A percentile compares a stretch with the other conserved stretches of the same genome.
Conservation (phyloP, 2,797 vertebrate genomes). For the Poecile montanus region DNA sequence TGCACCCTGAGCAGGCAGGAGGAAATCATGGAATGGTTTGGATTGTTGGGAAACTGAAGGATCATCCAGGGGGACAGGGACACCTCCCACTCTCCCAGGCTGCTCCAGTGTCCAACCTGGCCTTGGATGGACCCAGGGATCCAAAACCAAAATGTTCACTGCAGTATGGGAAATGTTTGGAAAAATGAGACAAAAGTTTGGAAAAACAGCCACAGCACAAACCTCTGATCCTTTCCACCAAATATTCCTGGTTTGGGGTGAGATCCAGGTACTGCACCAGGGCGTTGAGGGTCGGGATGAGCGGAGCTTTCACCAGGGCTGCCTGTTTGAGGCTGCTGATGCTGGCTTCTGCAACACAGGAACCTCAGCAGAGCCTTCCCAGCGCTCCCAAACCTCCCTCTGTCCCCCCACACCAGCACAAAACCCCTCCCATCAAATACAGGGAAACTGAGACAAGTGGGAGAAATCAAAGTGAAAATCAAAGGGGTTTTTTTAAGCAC, state of each 20-base stretch:
- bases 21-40: background rate
- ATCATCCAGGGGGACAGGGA: background rate
- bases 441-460: background rate
- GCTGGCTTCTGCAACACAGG: slow-evolving; percentile 85
- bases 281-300: slow-evolving; percentile 89
- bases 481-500: accelerated
- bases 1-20: accelerated
- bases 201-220: background rate
- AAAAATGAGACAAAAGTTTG: background rate
- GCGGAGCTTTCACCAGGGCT: slow-evolving; percentile 89
- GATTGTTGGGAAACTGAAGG: background rate
- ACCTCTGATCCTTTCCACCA: slow-evolving; percentile 94
- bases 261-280: slow-evolving; percentile 95
- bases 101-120: background rate
- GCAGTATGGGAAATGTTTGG: no score
- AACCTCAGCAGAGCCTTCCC: background rate
- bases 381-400: no score
- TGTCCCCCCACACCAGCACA: background rate
- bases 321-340: slow-evolving; percentile 96
- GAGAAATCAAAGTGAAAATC: accelerated
- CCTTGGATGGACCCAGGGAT: background rate
- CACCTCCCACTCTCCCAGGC: accelerated
- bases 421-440: accelerated
- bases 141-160: no score
- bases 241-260: slow-evolving; percentile 93